Evolutionary conservation across 1,140 invertebrate genomes (phyloP).

Genomic region (Cyphomyrmex costatus): DNA sequence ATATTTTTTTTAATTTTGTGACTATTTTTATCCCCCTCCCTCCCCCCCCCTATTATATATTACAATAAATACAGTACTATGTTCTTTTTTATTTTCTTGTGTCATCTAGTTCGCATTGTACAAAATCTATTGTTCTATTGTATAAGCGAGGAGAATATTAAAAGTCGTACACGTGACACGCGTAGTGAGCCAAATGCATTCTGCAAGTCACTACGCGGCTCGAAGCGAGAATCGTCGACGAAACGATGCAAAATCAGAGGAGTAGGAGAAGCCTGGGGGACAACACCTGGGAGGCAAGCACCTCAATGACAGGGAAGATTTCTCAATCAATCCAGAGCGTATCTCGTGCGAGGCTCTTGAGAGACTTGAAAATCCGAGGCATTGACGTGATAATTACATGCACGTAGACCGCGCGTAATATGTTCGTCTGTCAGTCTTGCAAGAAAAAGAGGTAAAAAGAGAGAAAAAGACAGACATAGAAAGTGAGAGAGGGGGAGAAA

Average conservation of each 20-base stretch:
- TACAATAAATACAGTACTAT: neutral
- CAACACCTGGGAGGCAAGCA: constrained; percentile 22
- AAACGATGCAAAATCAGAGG: constrained; percentile 33
- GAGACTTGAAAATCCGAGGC: constrained; percentile 73
- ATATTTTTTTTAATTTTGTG: too few relatives aligned
- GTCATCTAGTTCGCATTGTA: neutral
- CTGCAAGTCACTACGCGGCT: constrained; percentile 46
- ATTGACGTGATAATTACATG: constrained; percentile 76
- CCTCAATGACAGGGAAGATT: constrained; percentile 66
- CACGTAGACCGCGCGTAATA: constrained; percentile 65
- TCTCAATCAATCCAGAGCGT: constrained; percentile 71
- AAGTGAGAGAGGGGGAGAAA: neutral
- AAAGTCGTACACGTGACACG: constrained; percentile 31
- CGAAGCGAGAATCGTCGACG: constrained; percentile 37
- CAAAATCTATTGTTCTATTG: constrained; percentile 60
- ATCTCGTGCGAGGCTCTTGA: constrained; percentile 56
- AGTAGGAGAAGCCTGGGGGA: neutral
- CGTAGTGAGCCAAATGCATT: constrained; percentile 31
- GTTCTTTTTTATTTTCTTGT: neutral
- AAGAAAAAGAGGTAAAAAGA: neutral
- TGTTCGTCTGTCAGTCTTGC: constrained; percentile 55
- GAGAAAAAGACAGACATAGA: neutral
- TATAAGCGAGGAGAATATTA: constrained; percentile 47
- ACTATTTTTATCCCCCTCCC: too few relatives aligned
- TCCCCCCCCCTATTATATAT: too few relatives aligned